Percentiles rank a stretch among this genome's conserved stretches.
These are phyloP conservation scores for Pseudoatta argentina DNA, from an alignment of 1,140 invertebrate species.

Conservation along the genomic window DNA sequence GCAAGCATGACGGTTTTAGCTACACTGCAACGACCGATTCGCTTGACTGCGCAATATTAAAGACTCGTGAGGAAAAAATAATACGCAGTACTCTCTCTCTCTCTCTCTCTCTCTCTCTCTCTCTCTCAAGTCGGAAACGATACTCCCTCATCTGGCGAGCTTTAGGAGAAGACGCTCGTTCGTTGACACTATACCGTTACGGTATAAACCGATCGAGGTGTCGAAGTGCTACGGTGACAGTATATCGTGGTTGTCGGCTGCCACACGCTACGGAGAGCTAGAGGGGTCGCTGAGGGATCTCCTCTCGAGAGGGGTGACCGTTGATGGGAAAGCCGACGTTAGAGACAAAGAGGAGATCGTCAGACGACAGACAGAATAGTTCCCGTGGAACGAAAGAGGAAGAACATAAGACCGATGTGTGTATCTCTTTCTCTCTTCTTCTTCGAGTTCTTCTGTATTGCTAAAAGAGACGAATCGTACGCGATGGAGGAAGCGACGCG, in stretches of 20 bases:
- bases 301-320: constrained; percentile 51
- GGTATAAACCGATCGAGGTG: constrained; percentile 70
- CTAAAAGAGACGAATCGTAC: not conserved
- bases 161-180: not conserved
- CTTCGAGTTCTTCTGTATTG: not conserved
- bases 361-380: constrained; percentile 10
- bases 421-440: not conserved
- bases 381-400: constrained; percentile 41
- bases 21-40: not conserved
- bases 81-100: not conserved
- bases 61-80: constrained; percentile 10
- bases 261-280: constrained; percentile 18
- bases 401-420: constrained; percentile 2
- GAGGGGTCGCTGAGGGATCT: constrained; percentile 60
- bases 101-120: too few relatives aligned
- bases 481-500: constrained; percentile 31
- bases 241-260: constrained; percentile 53
- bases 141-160: constrained; percentile 4
- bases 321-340: constrained; percentile 61
- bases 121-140: constrained; percentile 7
- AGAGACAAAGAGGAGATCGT: constrained; percentile 32
- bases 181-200: constrained; percentile 22
- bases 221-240: constrained; percentile 66
- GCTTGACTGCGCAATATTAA: not conserved
- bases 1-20: constrained; percentile 14